phyloP scores from a whole-genome alignment of 2,888 invertebrate species.

The Caradrina kadenii region DNA sequence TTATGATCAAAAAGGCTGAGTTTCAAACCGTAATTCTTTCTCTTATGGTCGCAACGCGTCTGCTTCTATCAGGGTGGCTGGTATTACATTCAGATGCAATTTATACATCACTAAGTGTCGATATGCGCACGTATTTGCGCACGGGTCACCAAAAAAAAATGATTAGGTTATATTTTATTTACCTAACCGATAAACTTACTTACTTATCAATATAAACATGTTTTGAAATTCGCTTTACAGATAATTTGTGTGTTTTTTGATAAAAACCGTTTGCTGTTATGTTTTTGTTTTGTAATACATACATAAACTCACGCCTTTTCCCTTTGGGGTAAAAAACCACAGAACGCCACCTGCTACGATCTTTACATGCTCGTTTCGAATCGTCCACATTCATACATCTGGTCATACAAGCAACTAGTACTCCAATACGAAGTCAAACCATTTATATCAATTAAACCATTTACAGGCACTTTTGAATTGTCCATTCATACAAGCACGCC shows the following conservation, averaged over 20 bases:
- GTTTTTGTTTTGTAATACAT: neutral
- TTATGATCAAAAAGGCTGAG: neutral
- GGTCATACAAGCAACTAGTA: no score
- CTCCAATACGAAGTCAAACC: no score
- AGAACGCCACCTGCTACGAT: no score
- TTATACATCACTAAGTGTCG: neutral
- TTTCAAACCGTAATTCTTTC: no score
- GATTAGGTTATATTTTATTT: neutral
- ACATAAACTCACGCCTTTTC: no score
- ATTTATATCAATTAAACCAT: no score
- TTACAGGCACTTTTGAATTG: no score
- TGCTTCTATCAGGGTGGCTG: neutral
- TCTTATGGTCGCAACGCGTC: neutral
- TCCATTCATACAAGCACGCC: no score
- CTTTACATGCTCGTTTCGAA: no score
- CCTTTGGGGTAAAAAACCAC: no score
- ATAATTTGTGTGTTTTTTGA: neutral
- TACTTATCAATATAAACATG: neutral
- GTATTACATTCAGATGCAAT: neutral
- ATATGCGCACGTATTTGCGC: neutral
- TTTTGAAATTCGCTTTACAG: constrained; percentile 8
- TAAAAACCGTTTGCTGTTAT: neutral
- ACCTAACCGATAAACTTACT: neutral
- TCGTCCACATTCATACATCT: no score
- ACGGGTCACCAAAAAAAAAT: neutral